phyloP scores from a whole-genome alignment of 1,140 invertebrate genomes.

The Neodiprion fabricii region DNA sequence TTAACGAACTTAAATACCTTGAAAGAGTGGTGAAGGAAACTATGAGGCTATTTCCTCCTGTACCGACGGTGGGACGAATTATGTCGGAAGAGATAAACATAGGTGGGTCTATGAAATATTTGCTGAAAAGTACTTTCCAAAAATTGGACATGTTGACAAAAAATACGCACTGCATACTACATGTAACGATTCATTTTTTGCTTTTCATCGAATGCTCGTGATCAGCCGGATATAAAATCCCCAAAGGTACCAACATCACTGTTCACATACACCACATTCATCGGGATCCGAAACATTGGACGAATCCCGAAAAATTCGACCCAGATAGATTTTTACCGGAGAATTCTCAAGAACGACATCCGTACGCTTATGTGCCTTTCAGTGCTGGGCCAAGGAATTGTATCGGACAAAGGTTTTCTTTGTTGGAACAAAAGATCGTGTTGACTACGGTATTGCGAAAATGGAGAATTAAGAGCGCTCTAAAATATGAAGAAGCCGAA shows the following conservation, averaged over 20 bases:
- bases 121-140: neutral
- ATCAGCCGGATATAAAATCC: neutral
- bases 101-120: conserved; percentile 35
- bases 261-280: conserved; percentile 69
- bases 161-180: neutral
- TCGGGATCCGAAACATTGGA: conserved; percentile 67
- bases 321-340: conserved; percentile 78
- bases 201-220: too few relatives aligned
- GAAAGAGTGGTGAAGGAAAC: conserved; percentile 72
- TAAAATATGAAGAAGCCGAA: conserved; percentile 44
- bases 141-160: neutral
- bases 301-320: conserved; percentile 71
- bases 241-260: conserved; percentile 58
- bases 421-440: conserved; percentile 65
- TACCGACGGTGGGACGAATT: conserved; percentile 63
- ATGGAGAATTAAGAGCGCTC: conserved; percentile 60
- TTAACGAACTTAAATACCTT: conserved; percentile 65
- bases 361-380: conserved; percentile 65
- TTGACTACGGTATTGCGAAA: conserved; percentile 62
- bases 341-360: conserved; percentile 63
- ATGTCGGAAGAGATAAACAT: conserved; percentile 54
- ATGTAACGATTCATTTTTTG: neutral
- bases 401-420: conserved; percentile 67
- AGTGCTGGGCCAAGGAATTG: conserved; percentile 68
- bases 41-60: conserved; percentile 68